Base-by-base conservation (phyloP, 30 jellyfish, hydroid and myxozoan genomes). In the Morbakka virulenta region DNA sequence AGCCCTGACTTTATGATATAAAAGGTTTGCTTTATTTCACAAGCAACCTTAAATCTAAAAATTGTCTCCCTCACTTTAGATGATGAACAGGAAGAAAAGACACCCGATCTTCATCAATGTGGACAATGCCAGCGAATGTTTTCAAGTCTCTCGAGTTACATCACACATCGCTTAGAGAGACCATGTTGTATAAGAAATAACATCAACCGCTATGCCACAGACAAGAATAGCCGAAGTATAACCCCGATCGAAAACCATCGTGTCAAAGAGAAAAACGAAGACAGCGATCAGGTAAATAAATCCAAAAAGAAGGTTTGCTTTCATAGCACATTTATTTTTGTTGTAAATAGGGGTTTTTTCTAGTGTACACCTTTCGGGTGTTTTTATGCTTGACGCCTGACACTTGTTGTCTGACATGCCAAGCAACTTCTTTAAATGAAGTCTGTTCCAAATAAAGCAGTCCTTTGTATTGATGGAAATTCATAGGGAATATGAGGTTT, bases 21-120 rank as follows among this genome's bases (percentile, higher is more conserved):
- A n/a, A n/a, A n/a, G n/a, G n/a, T n/a, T 9, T 47, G n/a, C n/a
- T n/a, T 47, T 47, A 47, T 47, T n/a, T 12, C 61, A 47, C 12
- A 47, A 47, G n/a, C 12, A 47, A 47, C n/a, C 12, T 9, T 47
- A n/a, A 47, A 47, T 9, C 61, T 47, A 47, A 47, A 47, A 9
- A 9, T 47, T n/a, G n/a, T n/a, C 14, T 47, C 61, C n/a, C n/a
- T 9, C n/a, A 47, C n/a, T n/a, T n/a, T n/a, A 41, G 57, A 41
- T 41, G 57, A 41, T 27, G 94, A 82, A 41, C 31, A 84, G 35
- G 96, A 82, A 65, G 94, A 90, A 34, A 80, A 90, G 21, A 93
- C 77, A 61, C 95, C 97, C 2, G 97, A 90, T 53, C 83, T 90
- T 32, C 97, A 90, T 50, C 97, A 90, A 72, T 90, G 97, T 78